Evolutionary conservation across 2,888 invertebrate genomes (phyloP), one percentile per base, ranked within the genome.

Genomic region (Matsumyia berberina): DNA sequence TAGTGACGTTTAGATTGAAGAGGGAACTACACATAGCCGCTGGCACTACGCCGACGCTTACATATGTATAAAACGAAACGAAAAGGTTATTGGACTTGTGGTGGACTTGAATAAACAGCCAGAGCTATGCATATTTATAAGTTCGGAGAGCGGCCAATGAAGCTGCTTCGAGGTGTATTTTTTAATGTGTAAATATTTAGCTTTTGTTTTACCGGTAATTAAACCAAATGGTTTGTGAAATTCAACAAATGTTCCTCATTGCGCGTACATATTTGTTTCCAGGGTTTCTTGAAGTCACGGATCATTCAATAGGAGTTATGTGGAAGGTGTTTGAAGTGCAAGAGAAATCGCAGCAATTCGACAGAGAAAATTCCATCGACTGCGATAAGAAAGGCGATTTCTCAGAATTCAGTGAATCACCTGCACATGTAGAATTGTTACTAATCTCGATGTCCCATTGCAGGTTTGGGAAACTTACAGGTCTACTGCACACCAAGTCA

Each of bases 81-180:
- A n/a, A 67, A 67, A 67, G 76, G 76, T 76, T 39, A 76, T 66
- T 76, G 67, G 58, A 67, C 70, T 72, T 33, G 58, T 39, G 60
- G 12, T 51, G 51, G 31, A 39, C 58, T 42, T 57, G 49, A 49
- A 24, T 44, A 29, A 42, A 73, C 53, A 57, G 15, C 24, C 49
- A 33, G 17, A 72, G 31, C 12, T 46, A 44, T 46, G 64, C 64
- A 74, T 55, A 57, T 46, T 60, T 62, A 51, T 42, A 53, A 72
- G 72, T 58, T 58, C 37, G 24, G 24, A 24, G 6, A n/a, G 4
- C 15, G 31, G 17, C 6, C 17, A 11, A n/a, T n/a, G n/a, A n/a
- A 29, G 11, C 29, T 42, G 9, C n/a, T 31, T 55, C 15, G 11
- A 46, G 15, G 51, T 42, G 29, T 67, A 3, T 55, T n/a, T 67